Conservation (phyloP, 2,113 vertebrate genomes). For the Chaetura pelagica region DNA sequence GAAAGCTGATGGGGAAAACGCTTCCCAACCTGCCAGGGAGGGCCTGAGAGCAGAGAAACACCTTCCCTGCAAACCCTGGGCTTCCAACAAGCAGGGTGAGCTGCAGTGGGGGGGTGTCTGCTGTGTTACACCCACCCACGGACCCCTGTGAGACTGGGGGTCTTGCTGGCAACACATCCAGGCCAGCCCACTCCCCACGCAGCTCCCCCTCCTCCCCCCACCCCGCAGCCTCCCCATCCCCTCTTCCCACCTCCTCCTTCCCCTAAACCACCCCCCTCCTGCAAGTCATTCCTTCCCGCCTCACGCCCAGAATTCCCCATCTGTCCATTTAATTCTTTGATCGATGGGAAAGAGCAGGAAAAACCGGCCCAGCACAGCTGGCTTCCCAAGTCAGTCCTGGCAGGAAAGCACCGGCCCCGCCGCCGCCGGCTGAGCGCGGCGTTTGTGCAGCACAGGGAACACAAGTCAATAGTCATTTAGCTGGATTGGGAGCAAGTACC, state of each 20-base stretch:
- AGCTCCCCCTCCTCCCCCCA: not conserved
- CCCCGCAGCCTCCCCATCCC: not conserved
- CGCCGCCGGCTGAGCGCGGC: slow-evolving; percentile 62
- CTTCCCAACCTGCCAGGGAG: fast-evolving
- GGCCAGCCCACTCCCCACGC: not conserved
- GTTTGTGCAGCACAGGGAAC: slow-evolving; percentile 76
- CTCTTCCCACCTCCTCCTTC: not conserved
- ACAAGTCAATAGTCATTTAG: slow-evolving; percentile 81
- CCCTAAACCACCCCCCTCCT: not conserved
- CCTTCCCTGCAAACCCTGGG: not conserved
- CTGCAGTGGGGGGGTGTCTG: not conserved
- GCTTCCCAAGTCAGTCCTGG: slow-evolving; percentile 75
- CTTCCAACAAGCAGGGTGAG: not conserved
- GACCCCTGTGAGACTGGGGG: not conserved
- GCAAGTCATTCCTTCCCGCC: not conserved
- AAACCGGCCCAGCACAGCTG: slow-evolving; percentile 74
- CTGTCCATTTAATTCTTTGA: slow-evolving; percentile 80
- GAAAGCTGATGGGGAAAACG: not conserved
- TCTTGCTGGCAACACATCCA: not conserved
- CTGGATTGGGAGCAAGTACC: slow-evolving; percentile 73
- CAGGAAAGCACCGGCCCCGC: slow-evolving; percentile 66
- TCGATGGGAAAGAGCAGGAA: slow-evolving; percentile 76
- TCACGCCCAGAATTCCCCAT: slow-evolving; percentile 30
- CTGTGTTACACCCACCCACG: not conserved
- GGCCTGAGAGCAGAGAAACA: not conserved